A percentile compares a stretch with the other conserved stretches of the same genome.
phyloP scores from a whole-genome alignment of 2,797 vertebrate genomes.

The Myotis daubentonii region DNA sequence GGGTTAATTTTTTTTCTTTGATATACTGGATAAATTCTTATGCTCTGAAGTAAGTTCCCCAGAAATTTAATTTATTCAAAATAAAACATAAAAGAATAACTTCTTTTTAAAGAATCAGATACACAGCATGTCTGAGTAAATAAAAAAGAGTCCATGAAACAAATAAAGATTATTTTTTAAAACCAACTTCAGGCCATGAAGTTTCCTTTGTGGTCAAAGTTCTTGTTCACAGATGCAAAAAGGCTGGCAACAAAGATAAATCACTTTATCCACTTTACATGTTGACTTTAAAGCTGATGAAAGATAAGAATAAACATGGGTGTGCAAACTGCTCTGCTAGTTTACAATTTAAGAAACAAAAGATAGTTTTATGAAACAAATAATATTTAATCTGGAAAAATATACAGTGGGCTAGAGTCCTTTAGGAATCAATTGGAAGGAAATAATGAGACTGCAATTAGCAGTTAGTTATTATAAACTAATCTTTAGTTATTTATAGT shows the following conservation, averaged over 20 bases:
- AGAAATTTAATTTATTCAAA: conserved; percentile 43
- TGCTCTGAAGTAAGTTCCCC: neutral
- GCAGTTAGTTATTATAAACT: neutral
- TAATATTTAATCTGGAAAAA: conserved; percentile 23
- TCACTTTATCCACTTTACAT: neutral
- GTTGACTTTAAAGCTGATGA: neutral
- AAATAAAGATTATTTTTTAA: neutral
- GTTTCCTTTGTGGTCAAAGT: neutral
- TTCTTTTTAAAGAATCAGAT: neutral
- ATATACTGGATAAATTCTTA: conserved; percentile 32
- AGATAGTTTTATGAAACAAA: neutral
- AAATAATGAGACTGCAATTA: neutral
- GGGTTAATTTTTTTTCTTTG: conserved; percentile 28
- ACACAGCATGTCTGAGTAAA: neutral
- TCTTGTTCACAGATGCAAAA: neutral
- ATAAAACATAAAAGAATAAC: neutral
- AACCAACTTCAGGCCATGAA: neutral
- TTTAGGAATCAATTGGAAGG: neutral
- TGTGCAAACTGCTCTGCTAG: neutral
- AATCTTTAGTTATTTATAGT: neutral
- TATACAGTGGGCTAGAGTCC: neutral
- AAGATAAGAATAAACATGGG: neutral
- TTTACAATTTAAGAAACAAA: neutral
- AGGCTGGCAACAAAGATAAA: neutral
- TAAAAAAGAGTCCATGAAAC: neutral